These are phyloP conservation scores for Drosophila jambulina DNA, from an alignment of 1,140 invertebrate species.

Conservation along the genomic window DNA sequence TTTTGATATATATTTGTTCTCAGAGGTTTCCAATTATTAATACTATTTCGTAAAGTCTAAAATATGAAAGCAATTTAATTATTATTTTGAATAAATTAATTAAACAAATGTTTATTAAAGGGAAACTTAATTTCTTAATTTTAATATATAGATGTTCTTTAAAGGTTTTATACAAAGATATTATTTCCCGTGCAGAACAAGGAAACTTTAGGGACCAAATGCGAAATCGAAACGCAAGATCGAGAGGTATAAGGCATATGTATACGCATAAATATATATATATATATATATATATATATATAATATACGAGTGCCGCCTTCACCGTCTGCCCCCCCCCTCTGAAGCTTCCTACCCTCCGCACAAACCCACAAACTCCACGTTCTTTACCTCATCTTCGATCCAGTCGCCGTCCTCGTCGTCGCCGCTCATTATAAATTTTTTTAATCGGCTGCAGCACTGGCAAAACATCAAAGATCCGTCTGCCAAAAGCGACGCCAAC, in stretches of 20 bases:
- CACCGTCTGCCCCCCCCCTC: slow-evolving; percentile 32
- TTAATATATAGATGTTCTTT: no score
- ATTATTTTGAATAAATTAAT: no score
- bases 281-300: slow-evolving; percentile 57
- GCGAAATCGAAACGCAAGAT: slow-evolving; percentile 77
- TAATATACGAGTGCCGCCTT: slow-evolving; percentile 71
- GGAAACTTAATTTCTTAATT: no score
- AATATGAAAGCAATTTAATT: no score
- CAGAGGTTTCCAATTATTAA: no score
- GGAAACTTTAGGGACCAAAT: slow-evolving; percentile 55
- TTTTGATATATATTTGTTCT: no score
- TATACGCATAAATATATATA: slow-evolving; percentile 45
- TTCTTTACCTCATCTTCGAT: slow-evolving; percentile 36
- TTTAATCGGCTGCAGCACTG: slow-evolving; percentile 75
- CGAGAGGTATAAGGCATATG: slow-evolving; percentile 63
- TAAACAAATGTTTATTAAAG: no score
- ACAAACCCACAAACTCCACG: neutral
- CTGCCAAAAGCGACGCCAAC: slow-evolving; percentile 50
- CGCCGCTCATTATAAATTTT: slow-evolving; percentile 82
- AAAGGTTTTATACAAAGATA: no score
- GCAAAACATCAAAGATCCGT: slow-evolving; percentile 81
- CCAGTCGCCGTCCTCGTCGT: slow-evolving; percentile 13
- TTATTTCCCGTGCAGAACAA: slow-evolving; percentile 12
- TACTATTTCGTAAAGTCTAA: no score
- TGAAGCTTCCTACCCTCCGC: neutral